Conservation (phyloP, 2,888 invertebrate species). For the Kuschelorhynchus macadamiae region DNA sequence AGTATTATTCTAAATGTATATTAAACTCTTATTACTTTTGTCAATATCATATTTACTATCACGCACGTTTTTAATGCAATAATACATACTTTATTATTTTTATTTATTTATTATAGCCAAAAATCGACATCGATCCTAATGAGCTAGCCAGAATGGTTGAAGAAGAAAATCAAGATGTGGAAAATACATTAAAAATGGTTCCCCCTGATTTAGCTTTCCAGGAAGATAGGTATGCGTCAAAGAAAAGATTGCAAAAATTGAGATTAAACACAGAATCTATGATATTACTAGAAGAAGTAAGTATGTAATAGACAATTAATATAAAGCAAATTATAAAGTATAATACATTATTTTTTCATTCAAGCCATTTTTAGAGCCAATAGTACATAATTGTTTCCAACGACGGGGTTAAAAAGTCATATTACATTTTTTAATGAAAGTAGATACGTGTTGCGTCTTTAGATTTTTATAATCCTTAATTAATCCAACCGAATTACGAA, state of each 20-base stretch:
- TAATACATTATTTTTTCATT: neutral
- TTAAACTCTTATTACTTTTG: too few species aligned
- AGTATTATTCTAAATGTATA: too few species aligned
- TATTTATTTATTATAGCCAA: conserved; percentile 36
- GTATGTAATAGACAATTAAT: neutral
- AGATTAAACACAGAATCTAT: conserved; percentile 60
- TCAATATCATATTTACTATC: too few species aligned
- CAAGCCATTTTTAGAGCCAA: too few species aligned
- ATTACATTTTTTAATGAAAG: too few species aligned
- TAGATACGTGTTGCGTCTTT: too few species aligned
- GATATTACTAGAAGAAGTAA: conserved; percentile 59
- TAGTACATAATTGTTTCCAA: too few species aligned
- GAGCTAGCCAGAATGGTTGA: conserved; percentile 61
- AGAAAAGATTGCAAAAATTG: conserved; percentile 60
- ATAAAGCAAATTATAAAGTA: neutral
- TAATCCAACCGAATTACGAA: too few species aligned
- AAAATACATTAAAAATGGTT: conserved; percentile 60
- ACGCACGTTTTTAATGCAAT: too few species aligned
- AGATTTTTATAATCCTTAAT: too few species aligned
- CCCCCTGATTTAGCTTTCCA: conserved; percentile 61
- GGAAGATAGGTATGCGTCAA: conserved; percentile 59
- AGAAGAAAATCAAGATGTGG: conserved; percentile 64
- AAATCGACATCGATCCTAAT: conserved; percentile 53
- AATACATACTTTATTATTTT: too few species aligned
- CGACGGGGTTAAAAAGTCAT: too few species aligned